Evolutionary conservation across 2,888 invertebrate genomes (phyloP).

Genomic region (Conus canariensis): DNA sequence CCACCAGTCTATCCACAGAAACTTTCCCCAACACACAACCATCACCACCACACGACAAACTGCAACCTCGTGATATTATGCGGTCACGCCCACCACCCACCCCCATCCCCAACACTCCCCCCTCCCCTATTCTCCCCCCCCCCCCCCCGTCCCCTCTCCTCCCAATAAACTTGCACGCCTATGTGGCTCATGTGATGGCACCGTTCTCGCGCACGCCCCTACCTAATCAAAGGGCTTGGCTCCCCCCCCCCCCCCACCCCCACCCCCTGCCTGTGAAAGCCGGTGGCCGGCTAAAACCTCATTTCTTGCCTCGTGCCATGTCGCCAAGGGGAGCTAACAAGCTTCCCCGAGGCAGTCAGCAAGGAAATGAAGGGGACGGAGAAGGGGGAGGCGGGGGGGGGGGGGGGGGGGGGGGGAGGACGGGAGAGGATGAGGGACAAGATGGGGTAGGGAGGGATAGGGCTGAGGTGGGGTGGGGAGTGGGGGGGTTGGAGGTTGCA

Average conservation of each 20-base stretch:
- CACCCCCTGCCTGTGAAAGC: neutral
- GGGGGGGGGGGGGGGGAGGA: neutral
- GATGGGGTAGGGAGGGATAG: neutral
- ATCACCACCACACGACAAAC: too few species aligned
- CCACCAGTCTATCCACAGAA: too few species aligned
- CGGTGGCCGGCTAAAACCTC: neutral
- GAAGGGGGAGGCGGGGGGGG: neutral
- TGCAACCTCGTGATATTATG: too few species aligned
- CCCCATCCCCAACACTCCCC: neutral
- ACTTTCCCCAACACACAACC: too few species aligned
- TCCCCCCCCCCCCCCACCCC: neutral
- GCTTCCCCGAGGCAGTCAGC: neutral
- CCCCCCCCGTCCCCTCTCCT: neutral
- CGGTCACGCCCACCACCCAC: neutral
- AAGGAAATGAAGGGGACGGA: neutral
- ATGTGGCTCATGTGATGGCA: neutral
- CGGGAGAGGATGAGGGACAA: neutral
- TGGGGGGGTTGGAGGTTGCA: neutral
- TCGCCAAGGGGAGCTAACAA: neutral
- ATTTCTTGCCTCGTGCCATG: slow-evolving; percentile 15
- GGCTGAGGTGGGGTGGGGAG: neutral
- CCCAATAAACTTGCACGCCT: neutral
- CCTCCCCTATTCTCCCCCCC: neutral
- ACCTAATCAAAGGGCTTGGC: too few species aligned
- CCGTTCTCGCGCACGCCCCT: too few species aligned